Conservation (phyloP, 2,113 vertebrate genomes). For the Nothoprocta pentlandii region DNA sequence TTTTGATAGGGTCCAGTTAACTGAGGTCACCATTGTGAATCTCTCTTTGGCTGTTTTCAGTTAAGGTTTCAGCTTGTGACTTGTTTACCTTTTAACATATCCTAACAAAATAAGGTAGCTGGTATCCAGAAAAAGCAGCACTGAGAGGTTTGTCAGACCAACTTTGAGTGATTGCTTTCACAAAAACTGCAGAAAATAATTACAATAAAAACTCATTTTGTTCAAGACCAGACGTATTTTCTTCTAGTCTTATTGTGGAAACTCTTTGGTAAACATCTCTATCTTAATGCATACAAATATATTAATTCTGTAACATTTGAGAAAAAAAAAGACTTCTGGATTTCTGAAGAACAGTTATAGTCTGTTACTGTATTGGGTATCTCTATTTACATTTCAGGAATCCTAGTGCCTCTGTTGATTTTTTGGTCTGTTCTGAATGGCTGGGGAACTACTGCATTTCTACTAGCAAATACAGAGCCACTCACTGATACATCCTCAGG, state of each 20-base stretch:
- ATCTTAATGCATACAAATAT: not conserved
- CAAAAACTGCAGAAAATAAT: not conserved
- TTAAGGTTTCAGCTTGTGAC: not conserved
- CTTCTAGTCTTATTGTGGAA: not conserved
- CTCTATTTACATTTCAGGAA: not conserved
- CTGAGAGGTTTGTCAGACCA: not conserved
- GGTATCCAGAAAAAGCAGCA: not conserved
- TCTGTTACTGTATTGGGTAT: not conserved
- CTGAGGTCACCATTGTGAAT: not conserved
- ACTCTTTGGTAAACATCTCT: not conserved
- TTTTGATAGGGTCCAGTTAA: not conserved
- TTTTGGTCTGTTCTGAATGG: not conserved
- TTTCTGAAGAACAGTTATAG: not conserved
- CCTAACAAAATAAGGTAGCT: not conserved
- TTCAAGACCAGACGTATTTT: not conserved
- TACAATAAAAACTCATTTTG: not conserved
- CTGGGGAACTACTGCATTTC: not conserved
- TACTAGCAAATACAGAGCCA: not conserved
- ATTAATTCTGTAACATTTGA: not conserved
- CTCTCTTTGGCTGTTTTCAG: not conserved
- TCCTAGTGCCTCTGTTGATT: not conserved
- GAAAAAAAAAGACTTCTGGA: not conserved
- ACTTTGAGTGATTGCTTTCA: not conserved
- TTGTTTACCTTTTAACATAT: not conserved
- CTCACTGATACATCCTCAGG: not conserved